Conservation (phyloP, 35 echinoderm and acorn worm genomes). For the Apostichopus parvimensis region DNA sequence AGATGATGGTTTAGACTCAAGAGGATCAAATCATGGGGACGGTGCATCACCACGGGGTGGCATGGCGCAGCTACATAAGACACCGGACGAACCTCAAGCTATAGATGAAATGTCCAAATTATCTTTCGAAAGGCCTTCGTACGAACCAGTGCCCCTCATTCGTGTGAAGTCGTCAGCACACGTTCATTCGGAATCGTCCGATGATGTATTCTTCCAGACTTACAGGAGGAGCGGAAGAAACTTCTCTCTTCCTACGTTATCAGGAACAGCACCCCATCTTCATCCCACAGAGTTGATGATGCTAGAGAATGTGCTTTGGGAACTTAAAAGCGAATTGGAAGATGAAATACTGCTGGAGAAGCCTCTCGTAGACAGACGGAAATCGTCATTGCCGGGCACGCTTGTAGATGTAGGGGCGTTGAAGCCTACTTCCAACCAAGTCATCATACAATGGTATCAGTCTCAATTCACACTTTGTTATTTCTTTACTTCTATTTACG, state of each 20-base stretch:
- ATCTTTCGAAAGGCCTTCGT: neutral
- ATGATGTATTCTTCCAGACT: neutral
- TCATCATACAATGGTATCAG: slow-evolving; percentile 34
- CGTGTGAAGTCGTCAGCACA: neutral
- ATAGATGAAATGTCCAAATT: neutral
- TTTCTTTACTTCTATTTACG: too few species aligned
- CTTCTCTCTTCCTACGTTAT: neutral
- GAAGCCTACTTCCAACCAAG: neutral
- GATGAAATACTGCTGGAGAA: neutral
- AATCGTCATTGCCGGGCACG: neutral
- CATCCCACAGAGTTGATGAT: neutral
- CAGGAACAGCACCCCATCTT: neutral
- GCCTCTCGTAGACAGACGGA: neutral
- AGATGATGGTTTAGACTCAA: neutral
- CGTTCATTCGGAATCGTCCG: neutral
- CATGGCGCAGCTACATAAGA: neutral
- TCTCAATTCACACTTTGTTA: too few species aligned
- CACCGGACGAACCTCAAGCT: neutral
- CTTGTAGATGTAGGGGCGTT: neutral
- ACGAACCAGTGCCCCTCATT: neutral
- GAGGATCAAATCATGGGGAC: neutral
- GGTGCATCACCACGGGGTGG: neutral
- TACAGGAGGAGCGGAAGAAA: neutral
- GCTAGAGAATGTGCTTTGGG: neutral
- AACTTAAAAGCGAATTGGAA: neutral